Percentiles rank a stretch among this genome's conserved stretches.
Evolutionary conservation across 2,113 vertebrate species (phyloP).

Genomic region (Sakesphorus luctuosus): DNA sequence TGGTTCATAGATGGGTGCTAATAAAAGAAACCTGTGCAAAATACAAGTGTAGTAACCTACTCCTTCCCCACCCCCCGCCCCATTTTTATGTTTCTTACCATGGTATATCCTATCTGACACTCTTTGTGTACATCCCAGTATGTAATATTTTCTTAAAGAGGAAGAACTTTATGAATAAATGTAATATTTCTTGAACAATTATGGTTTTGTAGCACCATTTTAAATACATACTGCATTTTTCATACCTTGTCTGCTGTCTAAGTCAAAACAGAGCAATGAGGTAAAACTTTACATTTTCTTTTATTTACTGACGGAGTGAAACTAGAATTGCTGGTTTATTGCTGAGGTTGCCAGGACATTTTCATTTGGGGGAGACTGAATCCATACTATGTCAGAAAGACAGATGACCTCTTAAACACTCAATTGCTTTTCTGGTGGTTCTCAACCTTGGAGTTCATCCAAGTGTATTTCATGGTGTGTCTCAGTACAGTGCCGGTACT

Average conservation of each 20-base stretch:
- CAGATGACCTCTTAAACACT: conserved; percentile 20
- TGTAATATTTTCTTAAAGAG: neutral
- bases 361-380: neutral
- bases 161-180: neutral
- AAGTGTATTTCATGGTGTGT: neutral
- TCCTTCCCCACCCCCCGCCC: neutral
- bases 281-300: neutral
- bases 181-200: neutral
- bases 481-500: neutral
- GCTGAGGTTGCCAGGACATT: neutral
- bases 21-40: neutral
- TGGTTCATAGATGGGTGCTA: neutral
- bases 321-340: neutral
- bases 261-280: neutral
- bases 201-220: neutral
- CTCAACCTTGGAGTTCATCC: neutral
- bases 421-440: neutral
- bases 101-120: neutral
- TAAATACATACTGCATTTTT: neutral
- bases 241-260: rapidly evolving
- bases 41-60: neutral
- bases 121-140: neutral
- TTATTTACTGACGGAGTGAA: neutral
- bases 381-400: conserved; percentile 20
- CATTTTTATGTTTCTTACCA: neutral